Percentiles rank a stretch among this genome's conserved stretches.
Evolutionary conservation across 2,888 invertebrate species (phyloP).

Genomic region (Boloria euphrosyne): DNA sequence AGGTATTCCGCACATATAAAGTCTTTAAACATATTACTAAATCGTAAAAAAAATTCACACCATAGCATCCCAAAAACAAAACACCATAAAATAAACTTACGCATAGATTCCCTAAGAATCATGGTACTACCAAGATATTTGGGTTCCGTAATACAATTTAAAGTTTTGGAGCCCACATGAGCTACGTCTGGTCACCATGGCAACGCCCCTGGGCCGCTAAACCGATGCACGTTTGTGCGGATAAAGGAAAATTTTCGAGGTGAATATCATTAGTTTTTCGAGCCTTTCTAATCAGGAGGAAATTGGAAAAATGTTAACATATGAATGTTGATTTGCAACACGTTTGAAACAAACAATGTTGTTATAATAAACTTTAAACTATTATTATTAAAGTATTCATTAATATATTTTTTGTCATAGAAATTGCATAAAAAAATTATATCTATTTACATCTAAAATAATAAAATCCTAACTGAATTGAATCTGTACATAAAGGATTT

Average conservation of each 20-base stretch:
- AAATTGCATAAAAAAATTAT: too few species aligned
- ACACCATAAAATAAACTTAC: slow-evolving; percentile 29
- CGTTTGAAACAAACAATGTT: not conserved
- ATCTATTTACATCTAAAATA: too few species aligned
- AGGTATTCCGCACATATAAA: too few species aligned
- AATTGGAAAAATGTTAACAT: not conserved
- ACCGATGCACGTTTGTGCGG: slow-evolving; percentile 69
- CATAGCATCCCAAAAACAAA: slow-evolving; percentile 3
- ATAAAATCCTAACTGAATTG: too few species aligned
- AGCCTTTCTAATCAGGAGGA: slow-evolving; percentile 30
- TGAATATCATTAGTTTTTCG: slow-evolving; percentile 78
- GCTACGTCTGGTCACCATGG: slow-evolving; percentile 73
- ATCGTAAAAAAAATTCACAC: slow-evolving; percentile 1
- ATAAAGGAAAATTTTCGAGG: slow-evolving; percentile 77
- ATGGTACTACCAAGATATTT: slow-evolving; percentile 62
- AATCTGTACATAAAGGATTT: too few species aligned
- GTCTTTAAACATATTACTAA: too few species aligned
- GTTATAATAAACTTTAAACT: too few species aligned
- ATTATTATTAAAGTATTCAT: too few species aligned
- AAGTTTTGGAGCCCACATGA: slow-evolving; percentile 79
- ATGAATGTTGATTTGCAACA: not conserved
- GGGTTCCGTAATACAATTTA: slow-evolving; percentile 77
- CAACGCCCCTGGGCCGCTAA: slow-evolving; percentile 71
- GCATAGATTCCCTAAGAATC: slow-evolving; percentile 49
- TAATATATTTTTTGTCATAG: too few species aligned